Evolutionary conservation across 1,140 invertebrate species (phyloP).

Genomic region (Ditylenchus dipsaci): DNA sequence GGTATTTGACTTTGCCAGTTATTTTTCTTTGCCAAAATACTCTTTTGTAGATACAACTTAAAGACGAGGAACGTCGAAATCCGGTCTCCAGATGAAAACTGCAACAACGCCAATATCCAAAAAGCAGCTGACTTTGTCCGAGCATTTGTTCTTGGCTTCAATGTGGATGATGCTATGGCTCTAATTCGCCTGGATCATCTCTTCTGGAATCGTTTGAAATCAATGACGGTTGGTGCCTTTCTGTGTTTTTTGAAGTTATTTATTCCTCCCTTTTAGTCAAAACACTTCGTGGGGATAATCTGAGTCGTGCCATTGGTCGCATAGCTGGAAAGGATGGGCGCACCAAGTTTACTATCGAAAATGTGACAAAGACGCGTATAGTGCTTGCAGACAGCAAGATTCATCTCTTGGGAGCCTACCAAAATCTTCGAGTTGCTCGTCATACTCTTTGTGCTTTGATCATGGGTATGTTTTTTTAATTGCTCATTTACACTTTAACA

Average conservation of each 20-base stretch:
- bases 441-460: slow-evolving; percentile 95
- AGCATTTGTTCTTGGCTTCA: slow-evolving; percentile 92
- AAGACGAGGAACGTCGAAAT: slow-evolving; percentile 86
- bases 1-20: slow-evolving; percentile 57
- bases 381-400: slow-evolving; percentile 91
- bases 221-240: slow-evolving; percentile 69
- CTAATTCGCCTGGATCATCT: slow-evolving; percentile 89
- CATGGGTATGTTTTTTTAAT: slow-evolving; percentile 67
- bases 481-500: slow-evolving; percentile 9
- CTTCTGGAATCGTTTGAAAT: slow-evolving; percentile 96
- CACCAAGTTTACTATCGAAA: slow-evolving; percentile 98
- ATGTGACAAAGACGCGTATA: slow-evolving; percentile 96
- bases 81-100: slow-evolving; percentile 58
- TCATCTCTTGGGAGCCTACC: slow-evolving; percentile 92
- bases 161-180: slow-evolving; percentile 91
- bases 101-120: slow-evolving; percentile 82
- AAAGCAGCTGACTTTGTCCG: slow-evolving; percentile 96
- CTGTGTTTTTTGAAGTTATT: slow-evolving; percentile 3
- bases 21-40: not conserved
- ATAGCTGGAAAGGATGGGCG: slow-evolving; percentile 93
- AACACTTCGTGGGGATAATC: slow-evolving; percentile 86
- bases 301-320: slow-evolving; percentile 87
- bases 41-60: slow-evolving; percentile 71
- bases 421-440: slow-evolving; percentile 90
- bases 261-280: slow-evolving; percentile 69